Evolutionary conservation across 2,797 vertebrate genomes (phyloP), one percentile per base, ranked within the genome.

Genomic region (Acanthurus tractus): DNA sequence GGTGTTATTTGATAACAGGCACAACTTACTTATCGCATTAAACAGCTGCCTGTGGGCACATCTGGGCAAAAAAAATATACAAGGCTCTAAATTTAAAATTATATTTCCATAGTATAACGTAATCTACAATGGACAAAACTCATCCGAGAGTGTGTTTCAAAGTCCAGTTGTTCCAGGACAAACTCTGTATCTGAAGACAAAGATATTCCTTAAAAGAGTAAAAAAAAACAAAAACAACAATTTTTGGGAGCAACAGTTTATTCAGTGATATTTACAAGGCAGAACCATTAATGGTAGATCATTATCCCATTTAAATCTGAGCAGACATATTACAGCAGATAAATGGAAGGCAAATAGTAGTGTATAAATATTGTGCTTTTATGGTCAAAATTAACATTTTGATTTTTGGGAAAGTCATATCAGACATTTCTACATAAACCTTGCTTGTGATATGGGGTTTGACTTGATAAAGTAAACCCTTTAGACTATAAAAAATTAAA

Each of bases 301-400:
- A 54, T 55, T 54, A 61, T 40, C 61, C 42, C 55, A 34, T 66
- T 70, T 57, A 9, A 69, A 79, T 34, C 36, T 38, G 48, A 83
- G 70, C 61, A 79, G 82, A 79, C 44, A 25, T 82, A 14, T 84
- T 63, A 76, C 59, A 87, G 66, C 56, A 68, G 70, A 76, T 29
- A 67, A 73, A 78, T 86, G 68, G 40, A 9, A 61, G 55, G 66
- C 67, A 71, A 71, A 70, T 0, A 2, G 6, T 55, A 50, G 59
- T 15, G 61, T 73, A 63, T 49, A 70, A 57, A 34, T 74, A 74
- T 90, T 90, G 93, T 92, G 91, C 90, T 93, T 93, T 88, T 75
- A 56, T 64, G 36, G 23, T 87, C 34, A 66, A 78, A 88, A 79
- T 58, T 6, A 80, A 70, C 11, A 52, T 63, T 77, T 63, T 12